phyloP scores from a whole-genome alignment of 2,888 invertebrate species.

The Elegia similella region DNA sequence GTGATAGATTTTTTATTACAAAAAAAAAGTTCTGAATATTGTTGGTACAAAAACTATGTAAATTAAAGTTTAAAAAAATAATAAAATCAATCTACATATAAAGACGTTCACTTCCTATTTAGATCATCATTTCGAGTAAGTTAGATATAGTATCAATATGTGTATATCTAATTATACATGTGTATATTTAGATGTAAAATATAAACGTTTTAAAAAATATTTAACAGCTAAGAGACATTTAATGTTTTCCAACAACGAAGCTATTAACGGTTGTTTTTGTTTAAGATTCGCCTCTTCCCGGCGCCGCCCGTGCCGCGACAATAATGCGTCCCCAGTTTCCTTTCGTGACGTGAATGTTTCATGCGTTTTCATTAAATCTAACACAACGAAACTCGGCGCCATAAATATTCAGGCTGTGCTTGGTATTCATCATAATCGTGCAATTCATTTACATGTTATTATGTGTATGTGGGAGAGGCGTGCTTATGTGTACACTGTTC shows the following conservation, averaged over 20 bases:
- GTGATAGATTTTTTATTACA: too few species aligned
- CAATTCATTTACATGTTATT: constrained; percentile 72
- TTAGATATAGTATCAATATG: too few species aligned
- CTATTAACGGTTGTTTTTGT: not conserved
- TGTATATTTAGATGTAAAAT: too few species aligned
- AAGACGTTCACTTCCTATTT: too few species aligned
- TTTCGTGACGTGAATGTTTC: constrained; percentile 47
- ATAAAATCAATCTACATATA: too few species aligned
- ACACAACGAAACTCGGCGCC: constrained; percentile 36
- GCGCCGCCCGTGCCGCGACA: constrained; percentile 20
- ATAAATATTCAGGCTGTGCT: constrained; percentile 66
- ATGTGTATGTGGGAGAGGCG: constrained; percentile 47
- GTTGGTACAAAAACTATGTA: too few species aligned
- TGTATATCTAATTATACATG: too few species aligned
- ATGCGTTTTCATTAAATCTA: constrained; percentile 51
- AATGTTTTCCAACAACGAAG: not conserved
- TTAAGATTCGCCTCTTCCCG: constrained; percentile 19
- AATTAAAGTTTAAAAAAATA: too few species aligned
- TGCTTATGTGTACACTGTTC: constrained; percentile 38
- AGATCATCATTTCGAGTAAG: too few species aligned
- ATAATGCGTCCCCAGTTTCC: constrained; percentile 36
- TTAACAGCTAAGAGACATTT: not conserved
- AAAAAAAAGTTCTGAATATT: too few species aligned
- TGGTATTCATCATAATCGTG: constrained; percentile 66
- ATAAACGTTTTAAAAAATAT: not conserved